Evolutionary conservation across 1,140 invertebrate genomes (phyloP).

Genomic region (Apis laboriosa): DNA sequence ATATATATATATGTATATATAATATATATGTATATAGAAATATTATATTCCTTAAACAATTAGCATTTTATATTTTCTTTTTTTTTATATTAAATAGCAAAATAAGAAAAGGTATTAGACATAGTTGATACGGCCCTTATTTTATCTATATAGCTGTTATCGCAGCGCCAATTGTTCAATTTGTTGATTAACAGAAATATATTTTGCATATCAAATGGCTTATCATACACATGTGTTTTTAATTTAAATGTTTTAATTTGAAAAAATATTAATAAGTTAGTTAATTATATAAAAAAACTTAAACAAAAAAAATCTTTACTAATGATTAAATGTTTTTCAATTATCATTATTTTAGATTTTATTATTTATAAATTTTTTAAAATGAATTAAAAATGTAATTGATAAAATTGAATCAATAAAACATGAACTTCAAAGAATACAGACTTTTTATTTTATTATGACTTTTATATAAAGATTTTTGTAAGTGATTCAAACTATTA

Average conservation of each 20-base stretch:
- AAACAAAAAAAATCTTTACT: background rate
- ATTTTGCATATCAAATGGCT: constrained; percentile 11
- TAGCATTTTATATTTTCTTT: background rate
- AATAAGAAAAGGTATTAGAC: no score
- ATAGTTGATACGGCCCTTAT: constrained; percentile 47
- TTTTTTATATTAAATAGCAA: background rate
- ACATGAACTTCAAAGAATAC: background rate
- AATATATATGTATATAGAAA: background rate
- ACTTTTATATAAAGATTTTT: no score
- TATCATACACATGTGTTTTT: constrained; percentile 3
- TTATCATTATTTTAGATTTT: background rate
- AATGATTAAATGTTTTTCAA: background rate
- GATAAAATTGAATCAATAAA: background rate
- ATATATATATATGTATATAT: background rate
- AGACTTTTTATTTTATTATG: background rate
- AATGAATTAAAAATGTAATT: background rate
- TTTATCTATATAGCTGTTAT: constrained; percentile 59
- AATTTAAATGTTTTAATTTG: background rate
- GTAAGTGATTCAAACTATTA: background rate
- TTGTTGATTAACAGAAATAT: constrained; percentile 22
- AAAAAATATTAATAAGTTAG: background rate
- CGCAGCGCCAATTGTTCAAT: constrained; percentile 51
- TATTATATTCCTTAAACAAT: no score
- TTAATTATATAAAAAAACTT: background rate
- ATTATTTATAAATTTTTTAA: background rate